Evolutionary conservation across 2,888 invertebrate species (phyloP).

Genomic region (Melinaea marsaeus): DNA sequence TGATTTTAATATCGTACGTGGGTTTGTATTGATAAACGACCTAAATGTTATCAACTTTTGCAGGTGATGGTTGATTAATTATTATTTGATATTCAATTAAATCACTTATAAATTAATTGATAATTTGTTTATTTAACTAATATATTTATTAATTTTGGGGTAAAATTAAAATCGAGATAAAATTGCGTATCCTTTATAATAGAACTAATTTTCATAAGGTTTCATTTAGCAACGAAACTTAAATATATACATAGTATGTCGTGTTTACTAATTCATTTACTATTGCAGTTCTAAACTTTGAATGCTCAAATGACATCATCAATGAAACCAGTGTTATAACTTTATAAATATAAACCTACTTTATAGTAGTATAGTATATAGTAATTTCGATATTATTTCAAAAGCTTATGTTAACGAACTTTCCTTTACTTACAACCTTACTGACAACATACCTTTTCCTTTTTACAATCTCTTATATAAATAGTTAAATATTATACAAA

Average conservation of each 20-base stretch:
- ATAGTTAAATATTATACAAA: no score
- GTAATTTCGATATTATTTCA: no score
- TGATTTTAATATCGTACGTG: constrained; percentile 69
- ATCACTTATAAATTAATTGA: not conserved
- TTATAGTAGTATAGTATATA: no score
- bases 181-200: no score
- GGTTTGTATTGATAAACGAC: constrained; percentile 42
- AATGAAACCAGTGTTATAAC: not conserved
- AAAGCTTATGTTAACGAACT: no score
- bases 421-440: no score
- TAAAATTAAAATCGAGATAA: no score
- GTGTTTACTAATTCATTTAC: constrained; percentile 30
- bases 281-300: constrained; percentile 20
- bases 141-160: no score
- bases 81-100: constrained; percentile 26
- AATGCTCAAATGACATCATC: constrained; percentile 11
- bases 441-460: no score
- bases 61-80: constrained; percentile 44
- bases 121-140: not conserved
- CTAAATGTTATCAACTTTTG: constrained; percentile 32
- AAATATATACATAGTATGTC: constrained; percentile 33
- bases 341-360: no score
- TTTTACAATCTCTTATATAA: no score
- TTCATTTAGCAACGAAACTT: constrained; percentile 39
- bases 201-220: constrained; percentile 16